Percentiles rank a stretch among this genome's conserved stretches.
These are phyloP conservation scores for Cavia aperea DNA, from an alignment of 2,113 vertebrate species.

Conservation along the genomic window DNA sequence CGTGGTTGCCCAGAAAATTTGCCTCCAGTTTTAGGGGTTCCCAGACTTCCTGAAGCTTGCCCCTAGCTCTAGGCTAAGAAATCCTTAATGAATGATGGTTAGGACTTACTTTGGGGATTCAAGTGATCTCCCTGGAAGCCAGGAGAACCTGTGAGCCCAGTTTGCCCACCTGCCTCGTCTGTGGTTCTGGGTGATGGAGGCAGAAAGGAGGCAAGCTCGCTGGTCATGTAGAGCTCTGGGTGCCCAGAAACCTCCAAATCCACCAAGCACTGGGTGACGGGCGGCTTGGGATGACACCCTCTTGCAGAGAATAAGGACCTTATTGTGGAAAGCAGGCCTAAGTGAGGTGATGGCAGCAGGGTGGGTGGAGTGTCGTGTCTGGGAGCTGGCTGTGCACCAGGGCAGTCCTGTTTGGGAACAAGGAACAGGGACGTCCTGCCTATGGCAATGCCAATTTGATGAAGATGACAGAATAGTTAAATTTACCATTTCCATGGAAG, in stretches of 20 bases:
- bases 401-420: neutral
- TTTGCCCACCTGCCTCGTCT: too few species aligned
- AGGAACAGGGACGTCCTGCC: neutral
- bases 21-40: neutral
- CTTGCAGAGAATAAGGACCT: neutral
- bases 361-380: too few species aligned
- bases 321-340: neutral
- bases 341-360: neutral
- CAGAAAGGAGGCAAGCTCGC: neutral
- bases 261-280: neutral
- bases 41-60: neutral
- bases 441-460: rapidly evolving
- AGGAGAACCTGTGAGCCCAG: neutral
- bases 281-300: neutral
- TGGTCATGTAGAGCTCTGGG: neutral
- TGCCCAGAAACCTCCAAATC: neutral
- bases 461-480: neutral
- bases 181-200: neutral
- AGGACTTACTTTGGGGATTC: neutral
- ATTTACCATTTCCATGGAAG: neutral
- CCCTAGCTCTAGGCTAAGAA: neutral
- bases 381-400: neutral
- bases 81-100: neutral
- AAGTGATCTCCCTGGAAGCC: neutral
- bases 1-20: neutral